Conservation (phyloP, 2,888 invertebrate species). For the Argyresthia goedartella region DNA sequence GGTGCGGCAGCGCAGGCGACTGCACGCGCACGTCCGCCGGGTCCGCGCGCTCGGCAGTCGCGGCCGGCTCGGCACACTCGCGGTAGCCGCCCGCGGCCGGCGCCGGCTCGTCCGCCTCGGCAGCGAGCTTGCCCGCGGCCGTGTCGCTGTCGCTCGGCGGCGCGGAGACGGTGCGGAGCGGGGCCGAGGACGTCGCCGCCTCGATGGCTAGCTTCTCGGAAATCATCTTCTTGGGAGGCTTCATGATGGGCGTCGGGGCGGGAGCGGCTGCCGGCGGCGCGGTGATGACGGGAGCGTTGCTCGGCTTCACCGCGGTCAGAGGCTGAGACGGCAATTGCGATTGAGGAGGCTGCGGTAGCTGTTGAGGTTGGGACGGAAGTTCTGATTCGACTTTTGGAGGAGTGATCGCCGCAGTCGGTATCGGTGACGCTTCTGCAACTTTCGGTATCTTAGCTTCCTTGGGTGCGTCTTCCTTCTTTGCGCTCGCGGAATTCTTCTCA, state of each 20-base stretch:
- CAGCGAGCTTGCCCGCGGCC: background rate
- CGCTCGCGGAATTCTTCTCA: constrained; percentile 43
- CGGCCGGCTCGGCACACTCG: background rate
- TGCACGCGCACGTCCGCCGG: constrained; percentile 56
- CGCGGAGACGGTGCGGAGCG: constrained; percentile 15
- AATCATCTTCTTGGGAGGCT: constrained; percentile 58
- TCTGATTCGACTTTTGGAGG: constrained; percentile 5
- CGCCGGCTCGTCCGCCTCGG: constrained; percentile 13
- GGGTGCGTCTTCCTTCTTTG: constrained; percentile 33
- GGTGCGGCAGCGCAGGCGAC: constrained; percentile 58
- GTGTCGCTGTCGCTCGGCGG: constrained; percentile 7
- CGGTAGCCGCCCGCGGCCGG: constrained; percentile 3
- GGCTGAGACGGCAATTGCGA: too few relatives aligned
- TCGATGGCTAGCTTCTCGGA: constrained; percentile 57
- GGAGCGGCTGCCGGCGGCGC: constrained; percentile 13
- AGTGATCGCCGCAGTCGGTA: background rate
- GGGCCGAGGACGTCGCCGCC: constrained; percentile 26
- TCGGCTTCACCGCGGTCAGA: constrained; percentile 14
- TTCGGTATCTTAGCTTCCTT: constrained; percentile 40
- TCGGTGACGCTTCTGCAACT: constrained; percentile 18
- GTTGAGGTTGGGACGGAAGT: constrained; percentile 16
- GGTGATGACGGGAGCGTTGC: constrained; percentile 7
- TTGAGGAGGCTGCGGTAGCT: too few relatives aligned
- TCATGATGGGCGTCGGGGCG: constrained; percentile 43
- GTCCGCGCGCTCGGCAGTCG: constrained; percentile 49